Conservation (phyloP, 2,113 vertebrate species). For the Circaetus gallicus region DNA sequence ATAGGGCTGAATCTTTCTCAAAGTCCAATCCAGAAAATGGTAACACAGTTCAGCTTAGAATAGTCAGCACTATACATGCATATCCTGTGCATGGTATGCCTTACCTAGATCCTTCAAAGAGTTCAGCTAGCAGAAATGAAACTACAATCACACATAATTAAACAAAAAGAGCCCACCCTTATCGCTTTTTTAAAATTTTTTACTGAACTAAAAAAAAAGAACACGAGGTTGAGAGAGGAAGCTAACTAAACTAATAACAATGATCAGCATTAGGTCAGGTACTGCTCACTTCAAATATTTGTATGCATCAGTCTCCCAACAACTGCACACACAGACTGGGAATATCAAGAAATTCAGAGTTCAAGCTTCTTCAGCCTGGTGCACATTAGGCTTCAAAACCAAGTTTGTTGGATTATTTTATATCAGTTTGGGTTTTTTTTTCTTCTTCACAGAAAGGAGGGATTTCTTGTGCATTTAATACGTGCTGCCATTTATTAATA, state of each 20-base stretch:
- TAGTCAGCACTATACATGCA: background rate
- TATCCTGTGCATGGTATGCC: background rate
- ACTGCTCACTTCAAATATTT: background rate
- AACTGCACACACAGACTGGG: background rate
- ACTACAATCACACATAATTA: background rate
- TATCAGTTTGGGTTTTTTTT: background rate
- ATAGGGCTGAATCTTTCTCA: background rate
- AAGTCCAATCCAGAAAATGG: background rate
- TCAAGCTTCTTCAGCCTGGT: background rate
- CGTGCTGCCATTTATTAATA: conserved; percentile 15
- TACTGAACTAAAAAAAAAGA: background rate
- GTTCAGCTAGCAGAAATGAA: background rate
- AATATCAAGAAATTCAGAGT: background rate
- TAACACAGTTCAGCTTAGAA: background rate
- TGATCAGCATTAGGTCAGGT: background rate
- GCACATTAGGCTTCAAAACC: background rate
- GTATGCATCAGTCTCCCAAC: fast-evolving
- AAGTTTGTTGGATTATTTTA: background rate
- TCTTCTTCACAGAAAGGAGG: background rate
- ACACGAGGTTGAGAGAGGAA: background rate
- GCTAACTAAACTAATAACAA: background rate
- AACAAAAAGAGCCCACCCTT: background rate
- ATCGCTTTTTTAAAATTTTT: background rate
- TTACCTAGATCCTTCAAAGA: background rate
- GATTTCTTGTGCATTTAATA: background rate